These are phyloP conservation scores for Neogale vison DNA, from an alignment of 2,113 vertebrate genomes.

Conservation along the genomic window DNA sequence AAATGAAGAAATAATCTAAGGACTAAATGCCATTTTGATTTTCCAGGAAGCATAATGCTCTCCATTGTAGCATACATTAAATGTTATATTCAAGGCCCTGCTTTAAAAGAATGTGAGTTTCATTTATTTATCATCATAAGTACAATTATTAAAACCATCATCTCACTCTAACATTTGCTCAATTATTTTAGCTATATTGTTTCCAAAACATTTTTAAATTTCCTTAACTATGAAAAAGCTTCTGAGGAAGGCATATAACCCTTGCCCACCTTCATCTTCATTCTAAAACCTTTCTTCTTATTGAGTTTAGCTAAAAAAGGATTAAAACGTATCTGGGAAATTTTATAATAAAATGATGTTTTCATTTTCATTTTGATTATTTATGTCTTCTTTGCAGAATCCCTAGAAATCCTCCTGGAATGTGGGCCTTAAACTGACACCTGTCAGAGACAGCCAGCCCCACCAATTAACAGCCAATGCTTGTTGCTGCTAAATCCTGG, in stretches of 20 bases:
- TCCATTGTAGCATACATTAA: slow-evolving; percentile 67
- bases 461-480: slow-evolving; percentile 72
- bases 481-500: slow-evolving; percentile 69
- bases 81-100: slow-evolving; percentile 48
- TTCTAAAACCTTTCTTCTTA: slow-evolving; percentile 11
- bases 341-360: not conserved
- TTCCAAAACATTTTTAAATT: slow-evolving; percentile 33
- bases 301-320: not conserved
- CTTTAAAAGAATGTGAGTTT: slow-evolving; percentile 62
- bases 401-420: slow-evolving; percentile 52
- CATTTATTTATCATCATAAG: slow-evolving; percentile 47
- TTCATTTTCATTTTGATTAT: slow-evolving; percentile 32
- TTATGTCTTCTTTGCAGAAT: slow-evolving; percentile 47
- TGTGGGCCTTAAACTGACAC: slow-evolving; percentile 71
- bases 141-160: not conserved
- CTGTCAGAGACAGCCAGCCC: slow-evolving; percentile 72
- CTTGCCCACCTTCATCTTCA: not conserved
- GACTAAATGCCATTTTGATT: slow-evolving; percentile 78
- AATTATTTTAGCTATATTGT: not conserved
- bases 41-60: slow-evolving; percentile 69
- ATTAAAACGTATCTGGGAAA: not conserved
- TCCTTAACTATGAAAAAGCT: slow-evolving; percentile 17
- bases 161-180: not conserved
- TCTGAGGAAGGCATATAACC: slow-evolving; percentile 42
- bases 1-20: slow-evolving; percentile 75